These are phyloP conservation scores for Heliconius aoede DNA, from an alignment of 2,888 invertebrate species.

Conservation along the genomic window DNA sequence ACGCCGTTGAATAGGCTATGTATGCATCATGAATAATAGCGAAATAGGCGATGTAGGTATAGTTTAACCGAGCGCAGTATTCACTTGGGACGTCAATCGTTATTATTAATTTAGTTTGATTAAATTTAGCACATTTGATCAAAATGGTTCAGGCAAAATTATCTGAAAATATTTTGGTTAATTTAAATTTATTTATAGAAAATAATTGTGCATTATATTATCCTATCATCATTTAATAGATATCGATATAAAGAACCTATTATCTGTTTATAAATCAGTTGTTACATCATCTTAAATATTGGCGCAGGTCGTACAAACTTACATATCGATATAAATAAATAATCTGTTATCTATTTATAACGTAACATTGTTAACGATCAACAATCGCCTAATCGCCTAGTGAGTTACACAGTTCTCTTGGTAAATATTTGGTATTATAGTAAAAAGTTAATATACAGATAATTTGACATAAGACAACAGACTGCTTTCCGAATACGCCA, in stretches of 20 bases:
- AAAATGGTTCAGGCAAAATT: background rate
- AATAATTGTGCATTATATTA: background rate
- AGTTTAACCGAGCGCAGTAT: constrained; percentile 17
- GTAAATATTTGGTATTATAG: background rate
- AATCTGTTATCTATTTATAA: too few relatives aligned
- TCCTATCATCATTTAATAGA: background rate
- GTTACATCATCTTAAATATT: background rate
- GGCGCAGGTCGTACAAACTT: background rate
- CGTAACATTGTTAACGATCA: background rate
- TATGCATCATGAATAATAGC: constrained; percentile 66
- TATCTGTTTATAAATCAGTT: background rate
- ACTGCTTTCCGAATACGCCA: background rate
- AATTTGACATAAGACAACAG: background rate
- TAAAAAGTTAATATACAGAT: background rate
- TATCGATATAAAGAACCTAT: too few relatives aligned
- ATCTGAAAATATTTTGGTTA: background rate
- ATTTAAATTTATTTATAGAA: background rate
- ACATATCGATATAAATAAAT: too few relatives aligned
- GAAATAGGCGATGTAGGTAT: constrained; percentile 54
- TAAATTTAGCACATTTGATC: constrained; percentile 12
- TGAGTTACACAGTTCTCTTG: background rate
- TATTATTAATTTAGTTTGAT: constrained; percentile 24
- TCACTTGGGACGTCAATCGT: constrained; percentile 24
- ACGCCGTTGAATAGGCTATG: constrained; percentile 61
- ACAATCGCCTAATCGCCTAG: background rate